Evolutionary conservation across 2,113 vertebrate genomes (phyloP), one percentile per base, ranked within the genome.

Genomic region (Esox niger): DNA sequence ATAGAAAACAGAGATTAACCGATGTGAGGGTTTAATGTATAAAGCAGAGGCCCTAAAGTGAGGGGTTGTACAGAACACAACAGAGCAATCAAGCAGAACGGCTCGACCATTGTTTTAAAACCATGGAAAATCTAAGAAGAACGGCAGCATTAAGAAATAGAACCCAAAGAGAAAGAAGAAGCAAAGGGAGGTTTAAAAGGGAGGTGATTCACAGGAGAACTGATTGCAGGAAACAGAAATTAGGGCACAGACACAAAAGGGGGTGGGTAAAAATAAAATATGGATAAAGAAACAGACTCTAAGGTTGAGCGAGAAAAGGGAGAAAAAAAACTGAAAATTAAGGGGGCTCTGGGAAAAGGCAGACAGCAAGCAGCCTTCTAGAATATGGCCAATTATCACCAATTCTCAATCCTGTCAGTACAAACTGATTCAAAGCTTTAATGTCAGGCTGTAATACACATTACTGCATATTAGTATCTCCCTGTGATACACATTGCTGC

Each of bases 401-500:
- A n/a, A n/a, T n/a, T n/a, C n/a, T n/a, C n/a, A n/a, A n/a, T 71
- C 43, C 55, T 79, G 59, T 47, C 71, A 66, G 57, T 62, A 46
- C 57, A 67, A 57, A 43, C 54, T 43, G 32, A n/a, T 67, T 35
- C 63, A 70, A 47, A 69, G 31, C 59, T 38, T 35, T 11, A 35
- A 32, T 13, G 15, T 56, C 21, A 61, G 2, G 54, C 20, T n/a
- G 1, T 68, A 71, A 64, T 52, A 66, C 65, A 62, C 58, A 15
- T 38, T n/a, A 62, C 32, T 57, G 17, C 43, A 61, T 66, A 32
- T 70, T 21, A 20, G 2, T 56, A 21, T 27, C n/a, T 52, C 31
- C 21, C 1, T 7, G 1, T 57, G 46, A 67, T 46, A 64, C 62
- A 23, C 62, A 66, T n/a, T n/a, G n/a, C n/a, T n/a, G n/a, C n/a